Evolutionary conservation across 2,797 vertebrate species (phyloP).

Genomic region (Pangasius krempfi): DNA sequence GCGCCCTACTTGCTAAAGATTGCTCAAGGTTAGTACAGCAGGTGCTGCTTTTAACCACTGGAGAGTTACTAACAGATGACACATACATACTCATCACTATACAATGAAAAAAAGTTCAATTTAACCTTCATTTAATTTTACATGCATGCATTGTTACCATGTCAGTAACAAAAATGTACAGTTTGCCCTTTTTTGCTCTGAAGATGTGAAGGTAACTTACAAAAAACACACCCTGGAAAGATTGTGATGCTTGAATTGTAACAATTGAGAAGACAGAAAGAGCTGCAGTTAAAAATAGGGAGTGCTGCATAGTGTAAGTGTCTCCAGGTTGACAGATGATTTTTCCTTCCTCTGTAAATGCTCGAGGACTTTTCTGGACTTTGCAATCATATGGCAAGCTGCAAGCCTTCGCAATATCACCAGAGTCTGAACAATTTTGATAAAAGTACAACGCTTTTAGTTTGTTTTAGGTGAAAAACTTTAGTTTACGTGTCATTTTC

Average conservation of each 20-base stretch:
- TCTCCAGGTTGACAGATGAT: constrained; percentile 57
- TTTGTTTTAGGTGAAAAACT: neutral
- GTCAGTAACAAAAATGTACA: neutral
- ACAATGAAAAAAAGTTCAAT: neutral
- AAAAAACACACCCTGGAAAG: neutral
- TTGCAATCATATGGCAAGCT: neutral
- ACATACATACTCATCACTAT: neutral
- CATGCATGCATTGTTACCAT: neutral
- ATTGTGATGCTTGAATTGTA: constrained; percentile 11
- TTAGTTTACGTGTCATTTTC: neutral
- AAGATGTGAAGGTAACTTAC: neutral
- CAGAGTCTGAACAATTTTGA: neutral
- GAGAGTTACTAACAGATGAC: constrained; percentile 43
- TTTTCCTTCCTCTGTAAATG: constrained; percentile 36
- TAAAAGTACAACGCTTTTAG: neutral
- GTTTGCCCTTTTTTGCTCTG: neutral
- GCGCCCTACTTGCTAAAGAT: constrained; percentile 20
- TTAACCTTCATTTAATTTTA: neutral
- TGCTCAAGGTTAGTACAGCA: constrained; percentile 82
- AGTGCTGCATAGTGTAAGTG: constrained; percentile 67
- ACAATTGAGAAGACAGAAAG: constrained; percentile 44
- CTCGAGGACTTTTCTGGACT: neutral
- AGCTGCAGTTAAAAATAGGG: constrained; percentile 78
- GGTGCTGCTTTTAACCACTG: constrained; percentile 63
- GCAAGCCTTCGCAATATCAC: neutral